Evolutionary conservation across 1,140 invertebrate genomes (phyloP), one percentile per base, ranked within the genome.

Genomic region (Zaprionus ornatus): DNA sequence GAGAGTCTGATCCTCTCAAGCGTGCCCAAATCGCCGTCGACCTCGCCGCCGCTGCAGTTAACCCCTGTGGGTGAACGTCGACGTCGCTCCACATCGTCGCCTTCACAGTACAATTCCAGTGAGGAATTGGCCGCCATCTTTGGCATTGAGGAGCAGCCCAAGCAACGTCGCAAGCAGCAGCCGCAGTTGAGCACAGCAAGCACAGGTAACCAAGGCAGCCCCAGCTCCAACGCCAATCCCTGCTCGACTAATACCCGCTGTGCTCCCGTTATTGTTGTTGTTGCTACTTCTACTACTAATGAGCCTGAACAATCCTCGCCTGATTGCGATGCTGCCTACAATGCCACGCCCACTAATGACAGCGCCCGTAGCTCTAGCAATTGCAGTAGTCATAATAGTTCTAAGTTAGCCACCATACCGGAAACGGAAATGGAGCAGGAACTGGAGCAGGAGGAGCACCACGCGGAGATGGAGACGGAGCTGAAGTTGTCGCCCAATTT

Each of bases 81-180:
- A 3, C 61, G 79, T 12, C 67, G 62, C n/a, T 68, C 62, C 65
- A 82, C 80, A n/a, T 91, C 86, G 3, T 88, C 85, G 45, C 83
- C 91, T 19, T 94, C 94, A 56, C 94, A 94, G 87, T 95, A 95
- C 83, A 95, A 95, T 80, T 95, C 94, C 6, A 94, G 94, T 73
- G 94, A 95, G 82, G 94, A 95, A 80, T 91, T 95, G 64, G 94
- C 94, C 6, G 94, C 94, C 67, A 95, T 95, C 65, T 95, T 95
- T 88, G 92, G 92, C 75, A 92, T 92, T 15, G 91, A 87, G 45
- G 88, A 92, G 74, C 77, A 78, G 48, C 67, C 82, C 4, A 78
- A 77, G 32, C 61, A 69, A 29, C 70, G 60, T 17, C 57, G 66
- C 27, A 66, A 65, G 27, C 68, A 74, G 27, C 64, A 63, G 32